Base-by-base conservation (phyloP, 2,113 vertebrate species). In the Oreotrochilus melanogaster region DNA sequence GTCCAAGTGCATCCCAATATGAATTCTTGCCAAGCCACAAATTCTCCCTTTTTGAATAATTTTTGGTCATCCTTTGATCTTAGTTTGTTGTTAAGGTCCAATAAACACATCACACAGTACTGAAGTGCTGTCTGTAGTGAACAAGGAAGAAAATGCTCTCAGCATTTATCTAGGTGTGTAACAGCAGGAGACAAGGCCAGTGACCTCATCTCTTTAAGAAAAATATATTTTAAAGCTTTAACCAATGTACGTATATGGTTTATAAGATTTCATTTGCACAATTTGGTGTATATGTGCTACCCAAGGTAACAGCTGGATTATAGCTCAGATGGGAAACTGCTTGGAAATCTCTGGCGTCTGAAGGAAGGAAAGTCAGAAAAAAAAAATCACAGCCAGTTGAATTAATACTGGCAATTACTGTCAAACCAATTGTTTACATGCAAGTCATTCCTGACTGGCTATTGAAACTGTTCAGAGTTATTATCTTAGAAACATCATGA, bases 401-500 rank as follows among this genome's bases (percentile, higher is more conserved):
- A 93, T 93, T 92, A 96, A 93, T 95, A 95, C 25, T 78, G 31
- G 8, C 86, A 95, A 89, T 88, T 95, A 62, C 24, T 81, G 85
- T 69, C 16, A 97, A 90, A 90, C 21, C 81, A 84, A 94, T 78
- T 39, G 27, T 90, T 93, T 87, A 58, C 54, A 66, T 60, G 58
- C 35, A 94, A 93, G 91, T 92, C 15, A 84, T 92, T 93, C 84
- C 45, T 58, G 47, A 91, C 47, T 80, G 83, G 66, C 19, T 57
- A 47, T 56, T 88, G 54, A 96, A 91, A 65, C 35, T 81, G 84
- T 92, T 57, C 48, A 88, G 69, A 64, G 21, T 10, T 3, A 93
- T 23, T 86, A 79, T 78, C 74, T 92, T 91, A 62, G 27, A 66
- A 93, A 95, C 27, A 37, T 39, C 7, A 2, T 39, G 81, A 37